phyloP scores from a whole-genome alignment of 2,797 vertebrate species.

The Leuciscus waleckii region DNA sequence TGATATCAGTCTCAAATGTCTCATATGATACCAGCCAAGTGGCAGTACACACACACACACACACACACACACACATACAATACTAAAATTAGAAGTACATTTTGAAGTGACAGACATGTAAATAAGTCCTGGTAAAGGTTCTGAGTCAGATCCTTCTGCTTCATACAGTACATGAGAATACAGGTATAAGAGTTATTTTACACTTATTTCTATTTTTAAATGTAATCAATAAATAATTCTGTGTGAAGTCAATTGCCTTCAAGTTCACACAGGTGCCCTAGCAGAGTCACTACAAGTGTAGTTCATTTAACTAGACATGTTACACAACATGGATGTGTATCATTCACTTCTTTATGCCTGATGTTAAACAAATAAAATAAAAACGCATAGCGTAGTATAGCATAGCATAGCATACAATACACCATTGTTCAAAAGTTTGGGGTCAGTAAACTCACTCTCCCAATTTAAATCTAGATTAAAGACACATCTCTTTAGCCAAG shows the following conservation, averaged over 20 bases:
- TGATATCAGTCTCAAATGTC: slow-evolving; percentile 89
- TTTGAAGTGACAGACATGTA: not conserved
- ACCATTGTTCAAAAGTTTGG: too few relatives aligned
- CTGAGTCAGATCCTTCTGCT: not conserved
- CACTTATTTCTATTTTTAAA: not conserved
- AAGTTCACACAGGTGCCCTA: not conserved
- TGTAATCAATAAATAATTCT: slow-evolving; percentile 5
- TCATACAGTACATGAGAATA: not conserved
- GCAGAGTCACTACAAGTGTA: not conserved
- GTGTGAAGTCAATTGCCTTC: not conserved
- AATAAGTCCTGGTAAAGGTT: not conserved
- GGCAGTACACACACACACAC: slow-evolving; percentile 7
- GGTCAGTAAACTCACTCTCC: too few relatives aligned
- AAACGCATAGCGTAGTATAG: not conserved
- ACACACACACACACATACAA: slow-evolving; percentile 15
- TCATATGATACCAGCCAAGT: slow-evolving; percentile 79
- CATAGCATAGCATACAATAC: too few relatives aligned
- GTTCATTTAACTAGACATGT: not conserved
- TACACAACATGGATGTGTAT: not conserved
- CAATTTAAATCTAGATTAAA: too few relatives aligned
- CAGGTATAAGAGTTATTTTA: not conserved
- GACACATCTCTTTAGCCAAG: too few relatives aligned
- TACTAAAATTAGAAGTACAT: not conserved
- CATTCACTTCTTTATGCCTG: too few relatives aligned
- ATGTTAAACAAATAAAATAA: not conserved